phyloP scores from a whole-genome alignment of 1,140 invertebrate genomes.

The Acyrthosiphon pisum region DNA sequence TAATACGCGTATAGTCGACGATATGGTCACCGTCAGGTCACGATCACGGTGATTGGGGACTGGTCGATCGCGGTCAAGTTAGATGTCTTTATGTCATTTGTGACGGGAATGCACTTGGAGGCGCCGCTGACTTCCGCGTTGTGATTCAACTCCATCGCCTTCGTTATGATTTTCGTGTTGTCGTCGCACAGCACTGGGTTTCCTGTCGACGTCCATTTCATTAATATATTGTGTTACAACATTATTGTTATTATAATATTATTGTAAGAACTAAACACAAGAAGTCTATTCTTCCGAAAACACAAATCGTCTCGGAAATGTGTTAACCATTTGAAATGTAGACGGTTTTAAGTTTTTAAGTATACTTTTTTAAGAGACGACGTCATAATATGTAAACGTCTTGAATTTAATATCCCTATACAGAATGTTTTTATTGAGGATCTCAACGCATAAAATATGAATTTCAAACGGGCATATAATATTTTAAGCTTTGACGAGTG shows the following conservation, averaged over 20 bases:
- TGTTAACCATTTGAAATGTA: neutral
- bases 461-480: neutral
- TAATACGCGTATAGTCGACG: slow-evolving; percentile 38
- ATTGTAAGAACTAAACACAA: too few relatives aligned
- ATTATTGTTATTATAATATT: too few relatives aligned
- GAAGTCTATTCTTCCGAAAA: neutral
- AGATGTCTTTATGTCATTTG: slow-evolving; percentile 38
- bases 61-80: slow-evolving; percentile 36
- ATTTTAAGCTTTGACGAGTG: neutral
- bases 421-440: neutral
- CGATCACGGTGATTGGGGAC: slow-evolving; percentile 37
- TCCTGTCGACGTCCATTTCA: slow-evolving; percentile 31
- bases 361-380: neutral
- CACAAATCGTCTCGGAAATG: neutral
- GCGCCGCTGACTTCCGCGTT: slow-evolving; percentile 59
- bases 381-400: neutral
- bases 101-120: slow-evolving; percentile 19
- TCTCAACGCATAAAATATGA: neutral
- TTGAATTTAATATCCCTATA: neutral
- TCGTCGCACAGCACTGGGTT: slow-evolving; percentile 60
- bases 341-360: neutral
- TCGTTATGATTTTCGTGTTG: slow-evolving; percentile 55
- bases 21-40: neutral
- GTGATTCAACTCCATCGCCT: slow-evolving; percentile 58
- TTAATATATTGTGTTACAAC: neutral